Evolutionary conservation across 2,797 vertebrate species (phyloP).

Genomic region (Dermochelys coriacea): DNA sequence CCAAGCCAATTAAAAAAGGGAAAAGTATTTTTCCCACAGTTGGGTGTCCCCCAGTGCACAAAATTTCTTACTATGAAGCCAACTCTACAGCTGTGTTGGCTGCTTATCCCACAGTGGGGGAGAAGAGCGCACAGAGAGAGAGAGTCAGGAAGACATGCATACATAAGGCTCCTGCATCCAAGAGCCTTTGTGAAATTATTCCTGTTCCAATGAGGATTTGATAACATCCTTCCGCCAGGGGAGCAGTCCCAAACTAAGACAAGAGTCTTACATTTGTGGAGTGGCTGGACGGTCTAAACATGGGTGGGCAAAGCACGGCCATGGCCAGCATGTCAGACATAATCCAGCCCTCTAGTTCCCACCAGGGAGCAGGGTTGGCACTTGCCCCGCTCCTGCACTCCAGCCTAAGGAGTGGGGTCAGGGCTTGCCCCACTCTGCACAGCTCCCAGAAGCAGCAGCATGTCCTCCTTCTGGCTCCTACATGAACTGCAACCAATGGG

Average conservation of each 20-base stretch:
- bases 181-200: background rate
- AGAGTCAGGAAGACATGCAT: background rate
- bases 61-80: background rate
- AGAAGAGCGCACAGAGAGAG: fast-evolving
- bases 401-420: too few relatives aligned
- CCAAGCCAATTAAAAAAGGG: background rate
- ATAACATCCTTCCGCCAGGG: background rate
- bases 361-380: background rate
- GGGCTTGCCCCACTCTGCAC: too few relatives aligned
- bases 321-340: too few relatives aligned
- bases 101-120: background rate
- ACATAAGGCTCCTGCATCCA: background rate
- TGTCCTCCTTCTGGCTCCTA: too few relatives aligned
- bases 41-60: background rate
- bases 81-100: background rate
- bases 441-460: too few relatives aligned
- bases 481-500: too few relatives aligned
- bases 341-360: too few relatives aligned
- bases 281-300: background rate
- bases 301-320: too few relatives aligned
- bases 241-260: background rate
- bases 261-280: too few relatives aligned
- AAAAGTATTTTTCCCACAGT: conserved; percentile 12
- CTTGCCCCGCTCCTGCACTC: too few relatives aligned
- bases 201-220: background rate